Conservation (phyloP, 2,113 vertebrate species). For the Corythornis cristatus region DNA sequence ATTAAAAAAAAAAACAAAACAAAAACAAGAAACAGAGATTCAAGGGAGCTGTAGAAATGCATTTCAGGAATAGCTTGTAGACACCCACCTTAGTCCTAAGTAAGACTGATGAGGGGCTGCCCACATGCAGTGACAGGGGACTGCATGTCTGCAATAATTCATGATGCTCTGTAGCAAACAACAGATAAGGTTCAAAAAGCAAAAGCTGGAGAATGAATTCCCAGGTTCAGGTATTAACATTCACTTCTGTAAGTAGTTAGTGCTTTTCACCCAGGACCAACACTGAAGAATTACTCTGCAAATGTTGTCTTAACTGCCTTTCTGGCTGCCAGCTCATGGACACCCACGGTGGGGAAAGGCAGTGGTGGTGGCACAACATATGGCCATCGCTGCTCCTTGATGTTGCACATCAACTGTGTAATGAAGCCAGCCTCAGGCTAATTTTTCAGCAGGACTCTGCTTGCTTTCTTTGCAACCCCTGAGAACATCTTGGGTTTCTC, state of each 20-base stretch:
- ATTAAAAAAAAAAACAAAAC: not conserved
- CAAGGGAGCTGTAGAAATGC: not conserved
- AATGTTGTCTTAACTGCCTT: not conserved
- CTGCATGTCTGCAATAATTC: not conserved
- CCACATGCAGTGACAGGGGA: not conserved
- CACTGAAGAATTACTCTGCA: not conserved
- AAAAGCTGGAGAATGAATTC: not conserved
- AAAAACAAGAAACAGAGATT: not conserved
- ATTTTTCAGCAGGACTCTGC: not conserved
- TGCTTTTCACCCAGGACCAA: not conserved
- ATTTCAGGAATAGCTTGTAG: constrained; percentile 8
- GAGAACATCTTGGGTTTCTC: not conserved
- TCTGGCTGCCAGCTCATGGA: not conserved
- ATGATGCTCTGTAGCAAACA: not conserved
- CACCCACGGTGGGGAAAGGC: not conserved
- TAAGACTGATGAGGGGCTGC: not conserved
- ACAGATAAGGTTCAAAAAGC: not conserved
- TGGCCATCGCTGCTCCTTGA: not conserved
- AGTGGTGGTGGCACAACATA: not conserved
- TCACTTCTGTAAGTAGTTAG: not conserved
- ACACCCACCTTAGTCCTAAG: not conserved
- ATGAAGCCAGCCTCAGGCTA: not conserved
- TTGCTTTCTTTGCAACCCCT: not conserved
- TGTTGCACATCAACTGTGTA: not conserved
- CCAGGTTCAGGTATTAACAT: not conserved